Percentiles rank a stretch among this genome's conserved stretches.
Conservation (phyloP, 2,888 invertebrate genomes). For the Ecdyonurus torrentis region DNA sequence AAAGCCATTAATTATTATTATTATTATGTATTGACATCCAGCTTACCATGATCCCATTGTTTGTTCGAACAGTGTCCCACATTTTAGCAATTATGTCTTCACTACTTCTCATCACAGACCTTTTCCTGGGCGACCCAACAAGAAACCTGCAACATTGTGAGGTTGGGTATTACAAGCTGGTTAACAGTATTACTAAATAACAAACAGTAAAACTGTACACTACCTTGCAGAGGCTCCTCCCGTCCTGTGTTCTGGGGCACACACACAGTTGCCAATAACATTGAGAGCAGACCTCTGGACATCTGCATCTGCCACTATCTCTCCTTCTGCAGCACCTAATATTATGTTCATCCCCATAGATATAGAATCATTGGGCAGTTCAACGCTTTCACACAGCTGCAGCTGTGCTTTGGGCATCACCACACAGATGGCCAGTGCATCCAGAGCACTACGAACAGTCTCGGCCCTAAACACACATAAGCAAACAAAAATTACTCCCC, state of each 20-base stretch:
- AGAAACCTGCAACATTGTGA: constrained; percentile 13
- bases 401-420: constrained; percentile 62
- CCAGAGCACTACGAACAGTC: constrained; percentile 63
- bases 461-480: constrained; percentile 42
- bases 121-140: constrained; percentile 38
- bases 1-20: no score
- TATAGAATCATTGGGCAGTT: no score
- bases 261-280: constrained; percentile 85
- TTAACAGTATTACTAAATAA: no score
- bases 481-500: no score
- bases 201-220: neutral
- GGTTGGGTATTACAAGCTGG: no score
- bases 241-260: constrained; percentile 72
- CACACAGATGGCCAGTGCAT: constrained; percentile 79
- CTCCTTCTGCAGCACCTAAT: constrained; percentile 75
- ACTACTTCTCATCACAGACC: constrained; percentile 42
- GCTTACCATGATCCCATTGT: constrained; percentile 97
- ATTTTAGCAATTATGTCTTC: constrained; percentile 83
- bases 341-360: constrained; percentile 69
- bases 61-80: constrained; percentile 86
- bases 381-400: constrained; percentile 25
- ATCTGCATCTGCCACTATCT: constrained; percentile 77
- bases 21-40: no score
- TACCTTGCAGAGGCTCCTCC: constrained; percentile 17
- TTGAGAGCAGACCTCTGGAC: constrained; percentile 82